phyloP scores from a whole-genome alignment of 2,797 vertebrate species.

The Oreochromis grahami region DNA sequence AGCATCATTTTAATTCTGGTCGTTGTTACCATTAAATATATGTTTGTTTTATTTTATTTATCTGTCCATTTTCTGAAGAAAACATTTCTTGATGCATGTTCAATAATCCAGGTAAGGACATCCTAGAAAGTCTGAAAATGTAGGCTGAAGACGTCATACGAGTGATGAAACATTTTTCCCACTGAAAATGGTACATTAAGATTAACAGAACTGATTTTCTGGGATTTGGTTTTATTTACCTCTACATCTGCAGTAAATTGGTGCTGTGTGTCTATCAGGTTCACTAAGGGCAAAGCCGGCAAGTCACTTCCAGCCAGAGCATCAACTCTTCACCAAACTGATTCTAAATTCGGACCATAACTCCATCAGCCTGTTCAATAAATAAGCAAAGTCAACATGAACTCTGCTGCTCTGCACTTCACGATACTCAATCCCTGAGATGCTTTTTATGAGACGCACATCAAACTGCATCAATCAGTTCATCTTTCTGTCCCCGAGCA shows the following conservation, averaged over 20 bases:
- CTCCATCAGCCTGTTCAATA: slow-evolving; percentile 53
- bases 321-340: slow-evolving; percentile 31
- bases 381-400: slow-evolving; percentile 49
- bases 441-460: slow-evolving; percentile 16
- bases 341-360: slow-evolving; percentile 59
- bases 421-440: slow-evolving; percentile 10
- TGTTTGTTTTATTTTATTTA: not conserved
- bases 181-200: not conserved
- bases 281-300: slow-evolving; percentile 16
- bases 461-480: slow-evolving; percentile 25
- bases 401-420: not conserved
- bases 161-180: accelerated
- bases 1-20: not conserved
- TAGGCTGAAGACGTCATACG: not conserved
- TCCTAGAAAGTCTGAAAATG: not conserved
- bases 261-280: slow-evolving; percentile 43
- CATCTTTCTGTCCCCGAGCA: not conserved
- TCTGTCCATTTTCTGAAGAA: not conserved
- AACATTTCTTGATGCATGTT: not conserved
- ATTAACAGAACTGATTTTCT: not conserved
- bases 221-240: slow-evolving; percentile 16
- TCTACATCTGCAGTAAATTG: slow-evolving; percentile 27
- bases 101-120: not conserved
- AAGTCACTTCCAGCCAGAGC: slow-evolving; percentile 13
- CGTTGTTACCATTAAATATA: not conserved